phyloP scores from a whole-genome alignment of 2,113 vertebrate species.

The Melanerpes formicivorus region DNA sequence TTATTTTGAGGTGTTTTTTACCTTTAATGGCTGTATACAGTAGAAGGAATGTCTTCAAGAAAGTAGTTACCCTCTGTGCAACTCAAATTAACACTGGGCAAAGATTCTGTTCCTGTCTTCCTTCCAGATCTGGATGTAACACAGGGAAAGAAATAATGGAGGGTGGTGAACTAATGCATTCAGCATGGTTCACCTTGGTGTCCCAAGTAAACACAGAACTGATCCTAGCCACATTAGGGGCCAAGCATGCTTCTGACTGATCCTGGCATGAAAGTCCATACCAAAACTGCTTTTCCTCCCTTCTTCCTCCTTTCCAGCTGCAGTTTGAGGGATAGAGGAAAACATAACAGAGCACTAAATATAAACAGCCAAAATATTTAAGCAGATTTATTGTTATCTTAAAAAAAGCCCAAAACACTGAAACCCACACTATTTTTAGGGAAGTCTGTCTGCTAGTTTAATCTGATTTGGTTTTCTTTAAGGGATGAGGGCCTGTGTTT shows the following conservation, averaged over 20 bases:
- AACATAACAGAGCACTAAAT: background rate
- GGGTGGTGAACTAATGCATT: background rate
- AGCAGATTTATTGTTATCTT: background rate
- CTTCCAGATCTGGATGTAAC: background rate
- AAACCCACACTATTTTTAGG: background rate
- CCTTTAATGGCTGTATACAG: background rate
- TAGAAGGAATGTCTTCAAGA: background rate
- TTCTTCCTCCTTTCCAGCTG: background rate
- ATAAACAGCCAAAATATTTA: background rate
- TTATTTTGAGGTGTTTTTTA: background rate
- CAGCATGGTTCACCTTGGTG: fast-evolving
- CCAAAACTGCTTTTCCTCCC: background rate
- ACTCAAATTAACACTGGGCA: background rate
- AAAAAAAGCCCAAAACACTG: background rate
- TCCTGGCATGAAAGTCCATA: background rate
- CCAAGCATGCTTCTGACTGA: background rate
- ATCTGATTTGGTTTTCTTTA: background rate
- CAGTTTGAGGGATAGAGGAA: background rate
- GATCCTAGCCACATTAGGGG: too few species aligned
- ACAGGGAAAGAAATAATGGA: background rate
- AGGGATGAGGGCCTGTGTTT: background rate
- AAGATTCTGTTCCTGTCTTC: background rate
- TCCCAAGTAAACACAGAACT: background rate
- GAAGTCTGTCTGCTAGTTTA: slow-evolving; percentile 2
- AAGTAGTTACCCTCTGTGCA: background rate